These are phyloP conservation scores for Cephus pulcher DNA, from an alignment of 2,888 invertebrate genomes.

Conservation along the genomic window DNA sequence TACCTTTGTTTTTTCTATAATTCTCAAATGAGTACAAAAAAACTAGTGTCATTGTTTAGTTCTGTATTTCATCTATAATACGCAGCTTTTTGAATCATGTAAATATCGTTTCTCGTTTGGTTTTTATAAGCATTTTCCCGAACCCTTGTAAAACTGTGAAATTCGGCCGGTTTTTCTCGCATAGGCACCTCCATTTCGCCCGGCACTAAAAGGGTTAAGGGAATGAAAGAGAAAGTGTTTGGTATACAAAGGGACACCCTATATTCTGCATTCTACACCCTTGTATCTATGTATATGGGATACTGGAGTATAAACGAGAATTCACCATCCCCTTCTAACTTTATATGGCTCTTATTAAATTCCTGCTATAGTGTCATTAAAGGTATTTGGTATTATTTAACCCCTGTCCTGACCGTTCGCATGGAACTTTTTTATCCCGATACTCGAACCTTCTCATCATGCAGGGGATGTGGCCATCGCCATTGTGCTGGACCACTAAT, in stretches of 20 bases:
- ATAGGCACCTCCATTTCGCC: too few relatives aligned
- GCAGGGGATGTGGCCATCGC: neutral
- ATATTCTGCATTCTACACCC: slow-evolving; percentile 25
- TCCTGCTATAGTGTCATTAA: slow-evolving; percentile 48
- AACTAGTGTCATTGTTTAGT: too few relatives aligned
- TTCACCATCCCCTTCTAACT: slow-evolving; percentile 34
- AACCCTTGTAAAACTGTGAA: too few relatives aligned
- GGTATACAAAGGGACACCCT: slow-evolving; percentile 42
- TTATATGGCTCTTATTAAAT: slow-evolving; percentile 56
- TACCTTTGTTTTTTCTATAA: slow-evolving; percentile 4
- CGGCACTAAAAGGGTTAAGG: neutral
- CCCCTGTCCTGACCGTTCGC: neutral
- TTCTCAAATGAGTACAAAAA: too few relatives aligned
- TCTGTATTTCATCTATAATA: too few relatives aligned
- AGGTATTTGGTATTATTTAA: slow-evolving; percentile 30
- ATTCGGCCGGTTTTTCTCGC: too few relatives aligned
- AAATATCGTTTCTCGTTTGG: too few relatives aligned
- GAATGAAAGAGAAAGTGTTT: slow-evolving; percentile 18
- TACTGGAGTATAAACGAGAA: slow-evolving; percentile 42
- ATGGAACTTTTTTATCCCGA: neutral
- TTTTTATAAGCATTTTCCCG: too few relatives aligned
- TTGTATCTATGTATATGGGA: slow-evolving; percentile 21
- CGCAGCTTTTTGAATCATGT: too few relatives aligned
- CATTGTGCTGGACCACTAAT: neutral
- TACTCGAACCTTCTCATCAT: neutral